Conservation (phyloP, 2,797 vertebrate species). For the Petrocephalus schoutedeni region DNA sequence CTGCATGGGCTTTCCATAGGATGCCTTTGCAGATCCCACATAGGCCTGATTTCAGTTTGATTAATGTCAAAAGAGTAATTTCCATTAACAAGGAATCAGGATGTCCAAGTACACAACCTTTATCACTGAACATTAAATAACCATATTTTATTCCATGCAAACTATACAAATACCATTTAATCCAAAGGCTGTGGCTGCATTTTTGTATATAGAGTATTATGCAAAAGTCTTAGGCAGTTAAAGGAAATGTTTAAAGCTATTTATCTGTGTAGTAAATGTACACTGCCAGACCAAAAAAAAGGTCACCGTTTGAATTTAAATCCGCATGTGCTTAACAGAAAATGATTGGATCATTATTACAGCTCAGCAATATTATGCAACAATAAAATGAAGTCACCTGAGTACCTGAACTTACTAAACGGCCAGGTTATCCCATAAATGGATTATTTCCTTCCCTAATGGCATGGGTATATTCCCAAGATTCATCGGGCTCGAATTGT, state of each 20-base stretch:
- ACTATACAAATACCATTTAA: background rate
- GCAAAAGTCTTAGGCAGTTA: background rate
- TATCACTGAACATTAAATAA: background rate
- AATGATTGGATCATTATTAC: no score
- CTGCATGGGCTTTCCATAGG: background rate
- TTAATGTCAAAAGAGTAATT: background rate
- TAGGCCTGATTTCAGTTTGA: background rate
- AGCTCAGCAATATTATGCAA: no score
- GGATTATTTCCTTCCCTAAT: no score
- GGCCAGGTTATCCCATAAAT: no score
- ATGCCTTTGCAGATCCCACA: background rate
- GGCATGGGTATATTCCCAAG: no score
- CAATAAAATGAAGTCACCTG: no score
- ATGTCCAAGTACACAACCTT: background rate
- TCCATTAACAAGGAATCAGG: background rate
- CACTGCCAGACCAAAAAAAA: no score
- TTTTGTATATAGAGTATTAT: background rate
- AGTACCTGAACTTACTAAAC: no score
- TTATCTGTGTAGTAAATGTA: background rate
- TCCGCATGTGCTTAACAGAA: no score
- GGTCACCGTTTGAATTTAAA: no score
- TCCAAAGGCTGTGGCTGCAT: background rate
- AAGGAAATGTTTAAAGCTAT: background rate
- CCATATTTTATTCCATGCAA: background rate
- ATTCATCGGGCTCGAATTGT: no score